Conservation (phyloP, 2,113 vertebrate genomes). For the Pseudopipra pipra region DNA sequence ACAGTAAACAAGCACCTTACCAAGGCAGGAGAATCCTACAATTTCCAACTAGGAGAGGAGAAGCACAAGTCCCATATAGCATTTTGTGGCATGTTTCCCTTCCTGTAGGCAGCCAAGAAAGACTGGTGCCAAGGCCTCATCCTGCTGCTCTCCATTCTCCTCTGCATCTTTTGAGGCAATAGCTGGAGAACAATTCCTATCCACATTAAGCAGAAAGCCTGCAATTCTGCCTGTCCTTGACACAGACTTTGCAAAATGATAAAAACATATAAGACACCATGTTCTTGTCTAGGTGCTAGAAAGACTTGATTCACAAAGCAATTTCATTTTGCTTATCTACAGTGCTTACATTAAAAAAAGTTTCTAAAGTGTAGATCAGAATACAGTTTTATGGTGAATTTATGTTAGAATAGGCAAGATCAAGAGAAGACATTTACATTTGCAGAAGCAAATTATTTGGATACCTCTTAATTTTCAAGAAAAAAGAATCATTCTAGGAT, state of each 20-base stretch:
- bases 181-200: background rate
- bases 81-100: background rate
- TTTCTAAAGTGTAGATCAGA: background rate
- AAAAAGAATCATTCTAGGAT: background rate
- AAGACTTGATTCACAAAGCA: background rate
- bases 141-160: background rate
- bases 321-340: background rate
- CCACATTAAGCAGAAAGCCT: background rate
- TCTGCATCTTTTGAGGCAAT: background rate
- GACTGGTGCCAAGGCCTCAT: background rate
- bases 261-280: background rate
- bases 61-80: background rate
- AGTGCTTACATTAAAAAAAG: background rate
- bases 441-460: background rate
- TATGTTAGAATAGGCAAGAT: background rate
- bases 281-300: background rate
- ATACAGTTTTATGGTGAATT: background rate
- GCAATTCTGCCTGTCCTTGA: conserved; percentile 9
- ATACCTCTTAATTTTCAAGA: background rate
- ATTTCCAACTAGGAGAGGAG: background rate
- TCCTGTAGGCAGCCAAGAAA: background rate
- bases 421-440: background rate
- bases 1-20: background rate
- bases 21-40: background rate
- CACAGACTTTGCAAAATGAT: background rate